Evolutionary conservation across 2,113 vertebrate species (phyloP).

Genomic region (Microtus pennsylvanicus): DNA sequence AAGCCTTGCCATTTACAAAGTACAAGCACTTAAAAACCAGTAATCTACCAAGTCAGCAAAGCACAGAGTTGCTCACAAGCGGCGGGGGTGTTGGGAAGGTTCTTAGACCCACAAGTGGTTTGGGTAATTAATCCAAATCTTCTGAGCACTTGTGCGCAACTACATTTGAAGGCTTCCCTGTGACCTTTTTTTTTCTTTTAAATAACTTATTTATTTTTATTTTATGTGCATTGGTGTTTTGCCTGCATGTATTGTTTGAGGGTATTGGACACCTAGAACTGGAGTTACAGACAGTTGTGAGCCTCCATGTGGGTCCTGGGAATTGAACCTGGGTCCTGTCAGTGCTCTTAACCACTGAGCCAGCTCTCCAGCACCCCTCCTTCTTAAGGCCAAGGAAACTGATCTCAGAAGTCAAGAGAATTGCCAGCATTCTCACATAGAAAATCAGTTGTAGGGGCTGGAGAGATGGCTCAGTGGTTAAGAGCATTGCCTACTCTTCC

Average conservation of each 20-base stretch:
- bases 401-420: constrained; percentile 43
- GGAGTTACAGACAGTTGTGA: neutral
- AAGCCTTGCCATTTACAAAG: neutral
- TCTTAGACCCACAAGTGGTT: neutral
- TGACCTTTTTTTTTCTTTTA: neutral
- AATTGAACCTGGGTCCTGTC: neutral
- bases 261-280: neutral
- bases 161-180: neutral
- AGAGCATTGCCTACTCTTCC: too few relatives aligned
- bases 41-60: neutral
- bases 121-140: neutral
- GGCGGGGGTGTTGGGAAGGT: neutral
- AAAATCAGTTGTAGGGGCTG: neutral
- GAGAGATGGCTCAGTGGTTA: too few relatives aligned
- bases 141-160: neutral
- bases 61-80: neutral
- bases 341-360: neutral
- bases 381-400: neutral
- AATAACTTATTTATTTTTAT: neutral
- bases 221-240: neutral
- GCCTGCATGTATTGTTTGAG: neutral
- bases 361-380: neutral
- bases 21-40: neutral
- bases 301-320: neutral
- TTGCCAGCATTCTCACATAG: neutral